Conservation (phyloP, 2,797 vertebrate species). For the Xerus rutilus region DNA sequence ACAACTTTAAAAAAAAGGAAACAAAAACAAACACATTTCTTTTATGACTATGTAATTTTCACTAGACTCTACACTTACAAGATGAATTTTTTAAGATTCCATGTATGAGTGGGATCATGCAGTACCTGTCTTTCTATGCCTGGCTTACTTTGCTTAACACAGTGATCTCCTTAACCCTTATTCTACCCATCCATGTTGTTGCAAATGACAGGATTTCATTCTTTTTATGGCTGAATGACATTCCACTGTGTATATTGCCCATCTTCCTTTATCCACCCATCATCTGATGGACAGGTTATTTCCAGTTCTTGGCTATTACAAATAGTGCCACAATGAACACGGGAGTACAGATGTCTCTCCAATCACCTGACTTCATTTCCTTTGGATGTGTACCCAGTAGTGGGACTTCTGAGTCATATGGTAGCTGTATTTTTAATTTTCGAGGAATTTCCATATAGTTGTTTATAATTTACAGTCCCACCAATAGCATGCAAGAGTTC, state of each 20-base stretch:
- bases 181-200: neutral
- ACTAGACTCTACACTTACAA: constrained; percentile 91
- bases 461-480: neutral
- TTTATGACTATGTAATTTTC: constrained; percentile 91
- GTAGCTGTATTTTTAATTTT: neutral
- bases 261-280: neutral
- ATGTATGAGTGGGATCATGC: neutral
- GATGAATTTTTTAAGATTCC: neutral
- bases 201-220: neutral
- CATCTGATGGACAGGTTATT: neutral
- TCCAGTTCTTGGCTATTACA: neutral
- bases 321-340: neutral
- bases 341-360: neutral
- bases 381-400: neutral
- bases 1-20: constrained; percentile 89
- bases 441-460: neutral
- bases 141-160: no score
- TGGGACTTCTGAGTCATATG: neutral
- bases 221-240: neutral
- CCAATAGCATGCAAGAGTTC: neutral
- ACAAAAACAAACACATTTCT: constrained; percentile 89
- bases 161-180: neutral
- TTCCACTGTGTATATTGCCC: neutral
- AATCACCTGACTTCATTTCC: neutral
- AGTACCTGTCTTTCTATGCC: neutral